Conservation (phyloP, 1,140 invertebrate species). For the Agrypnia vestita region DNA sequence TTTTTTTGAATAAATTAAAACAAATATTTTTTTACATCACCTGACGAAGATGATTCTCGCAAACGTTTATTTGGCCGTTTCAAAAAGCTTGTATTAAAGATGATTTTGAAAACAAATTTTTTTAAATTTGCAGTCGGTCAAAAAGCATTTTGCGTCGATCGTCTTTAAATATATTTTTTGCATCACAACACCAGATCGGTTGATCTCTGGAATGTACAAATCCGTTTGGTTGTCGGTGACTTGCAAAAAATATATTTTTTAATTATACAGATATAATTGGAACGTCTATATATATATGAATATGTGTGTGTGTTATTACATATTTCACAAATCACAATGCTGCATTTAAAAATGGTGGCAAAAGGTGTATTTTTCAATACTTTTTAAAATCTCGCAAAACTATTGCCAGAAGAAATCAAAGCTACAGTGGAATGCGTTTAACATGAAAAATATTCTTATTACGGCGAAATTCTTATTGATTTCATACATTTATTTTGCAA, state of each 20-base stretch:
- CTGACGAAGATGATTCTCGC: not conserved
- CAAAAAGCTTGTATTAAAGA: too few relatives aligned
- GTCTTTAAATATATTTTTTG: too few relatives aligned
- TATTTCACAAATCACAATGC: conserved; percentile 29
- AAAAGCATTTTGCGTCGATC: too few relatives aligned
- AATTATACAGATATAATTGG: conserved; percentile 30
- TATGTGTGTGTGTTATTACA: conserved; percentile 24
- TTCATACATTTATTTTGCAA: too few relatives aligned
- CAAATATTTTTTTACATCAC: conserved; percentile 29
- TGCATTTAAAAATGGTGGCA: conserved; percentile 25
- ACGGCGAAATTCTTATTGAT: too few relatives aligned
- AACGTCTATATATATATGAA: conserved; percentile 38
- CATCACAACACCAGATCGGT: too few relatives aligned
- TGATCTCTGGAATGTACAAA: too few relatives aligned
- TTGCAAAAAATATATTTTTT: conserved; percentile 25
- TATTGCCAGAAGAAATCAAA: not conserved
- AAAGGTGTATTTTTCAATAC: conserved; percentile 1
- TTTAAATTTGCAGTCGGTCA: too few relatives aligned
- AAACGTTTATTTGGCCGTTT: not conserved
- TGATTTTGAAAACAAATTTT: too few relatives aligned
- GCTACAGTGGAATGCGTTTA: not conserved
- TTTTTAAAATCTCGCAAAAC: not conserved
- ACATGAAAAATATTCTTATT: not conserved
- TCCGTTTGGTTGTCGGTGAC: too few relatives aligned
- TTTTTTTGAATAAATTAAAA: conserved; percentile 53